Evolutionary conservation across 2,797 vertebrate species (phyloP).

Genomic region (Notoglanidium macrostoma): DNA sequence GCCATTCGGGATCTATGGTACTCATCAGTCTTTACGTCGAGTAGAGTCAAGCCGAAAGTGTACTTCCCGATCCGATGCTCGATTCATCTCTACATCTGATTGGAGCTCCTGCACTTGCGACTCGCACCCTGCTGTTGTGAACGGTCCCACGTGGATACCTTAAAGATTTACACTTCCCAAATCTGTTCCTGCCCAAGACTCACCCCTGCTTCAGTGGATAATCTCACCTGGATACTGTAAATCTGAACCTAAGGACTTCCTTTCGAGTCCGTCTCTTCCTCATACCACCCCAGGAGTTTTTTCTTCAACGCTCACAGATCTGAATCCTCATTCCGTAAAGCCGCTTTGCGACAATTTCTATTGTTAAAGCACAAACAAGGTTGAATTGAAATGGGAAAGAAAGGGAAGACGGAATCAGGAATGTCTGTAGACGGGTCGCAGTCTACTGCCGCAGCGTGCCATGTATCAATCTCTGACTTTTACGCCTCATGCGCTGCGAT

Average conservation of each 20-base stretch:
- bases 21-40: background rate
- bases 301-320: background rate
- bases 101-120: background rate
- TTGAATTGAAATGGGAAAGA: background rate
- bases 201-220: background rate
- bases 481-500: background rate
- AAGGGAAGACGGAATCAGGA: background rate
- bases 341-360: background rate
- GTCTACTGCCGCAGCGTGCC: background rate
- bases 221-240: background rate
- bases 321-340: background rate
- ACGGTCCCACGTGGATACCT: background rate
- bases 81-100: background rate
- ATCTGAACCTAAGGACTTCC: background rate
- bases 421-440: background rate
- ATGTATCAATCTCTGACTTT: constrained; percentile 18
- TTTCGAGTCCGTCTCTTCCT: background rate
- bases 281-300: background rate
- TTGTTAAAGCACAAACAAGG: background rate
- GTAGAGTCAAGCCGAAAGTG: background rate
- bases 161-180: background rate
- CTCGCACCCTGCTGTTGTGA: too few relatives aligned
- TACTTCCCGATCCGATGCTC: too few relatives aligned
- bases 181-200: background rate
- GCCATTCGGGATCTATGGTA: background rate